Evolutionary conservation across 23 tunicate species (phyloP).

Genomic region (Ascidia mentula): DNA sequence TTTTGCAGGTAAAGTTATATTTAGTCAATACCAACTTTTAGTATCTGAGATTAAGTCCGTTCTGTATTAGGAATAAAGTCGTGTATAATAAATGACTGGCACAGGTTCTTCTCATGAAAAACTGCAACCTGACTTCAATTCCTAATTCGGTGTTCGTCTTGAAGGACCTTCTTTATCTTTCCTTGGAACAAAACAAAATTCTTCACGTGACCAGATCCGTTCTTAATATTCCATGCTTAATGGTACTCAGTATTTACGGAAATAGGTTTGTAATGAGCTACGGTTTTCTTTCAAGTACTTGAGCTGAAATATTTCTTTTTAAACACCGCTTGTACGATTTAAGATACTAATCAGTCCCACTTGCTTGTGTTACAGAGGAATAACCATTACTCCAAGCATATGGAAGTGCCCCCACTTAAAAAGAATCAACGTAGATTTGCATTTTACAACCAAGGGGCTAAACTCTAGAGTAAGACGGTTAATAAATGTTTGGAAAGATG

Average conservation of each 20-base stretch:
- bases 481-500: constrained; percentile 44
- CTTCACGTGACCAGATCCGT: constrained; percentile 1
- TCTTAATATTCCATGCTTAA: not conserved
- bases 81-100: too few relatives aligned
- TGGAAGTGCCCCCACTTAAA: constrained; percentile 21
- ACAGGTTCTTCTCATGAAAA: constrained; percentile 31
- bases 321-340: not conserved
- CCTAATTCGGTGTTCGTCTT: constrained; percentile 10
- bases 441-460: constrained; percentile 18
- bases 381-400: constrained; percentile 8
- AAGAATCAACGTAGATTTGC: constrained; percentile 46
- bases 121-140: constrained; percentile 19
- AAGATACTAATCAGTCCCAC: not conserved
- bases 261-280: not conserved
- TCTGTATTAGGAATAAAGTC: not conserved
- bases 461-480: constrained; percentile 1
- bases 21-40: not conserved
- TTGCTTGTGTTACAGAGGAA: constrained; percentile 23
- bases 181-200: constrained; percentile 34
- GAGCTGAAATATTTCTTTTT: not conserved
- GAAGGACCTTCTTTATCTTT: constrained; percentile 16
- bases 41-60: not conserved
- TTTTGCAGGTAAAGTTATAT: constrained; percentile 20
- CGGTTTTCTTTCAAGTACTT: not conserved
- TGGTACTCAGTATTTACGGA: constrained; percentile 31